Evolutionary conservation across 2,888 invertebrate genomes (phyloP), one percentile per base, ranked within the genome.

Genomic region (Agrochola macilenta): DNA sequence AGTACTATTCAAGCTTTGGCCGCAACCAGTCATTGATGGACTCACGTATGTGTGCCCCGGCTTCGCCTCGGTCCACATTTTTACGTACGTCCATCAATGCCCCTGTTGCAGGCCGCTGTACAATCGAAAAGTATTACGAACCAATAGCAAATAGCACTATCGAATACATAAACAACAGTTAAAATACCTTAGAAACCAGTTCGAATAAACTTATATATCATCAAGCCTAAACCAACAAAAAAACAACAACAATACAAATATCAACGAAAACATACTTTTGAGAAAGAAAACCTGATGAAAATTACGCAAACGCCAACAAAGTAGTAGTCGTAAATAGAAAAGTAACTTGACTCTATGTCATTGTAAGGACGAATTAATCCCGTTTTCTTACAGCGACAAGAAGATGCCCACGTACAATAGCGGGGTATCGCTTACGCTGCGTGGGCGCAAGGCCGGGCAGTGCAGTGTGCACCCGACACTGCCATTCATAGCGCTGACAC

Each of bases 361-460:
- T 84, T 84, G 69, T 52, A 73, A 82, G 68, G 74, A 72, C 74
- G 65, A 71, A 30, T 60, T 63, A 66, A 82, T 86, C 83, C 74
- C 66, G 79, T 88, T 79, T 81, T 46, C 63, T 69, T 69, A 68
- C 12, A 71, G 26, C 46, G 58, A 57, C 60, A 23, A 60, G 70
- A 65, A 73, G 77, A 78, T 64, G 65, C 79, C 85, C 78, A 82
- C 88, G 81, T 75, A 81, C 71, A 82, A 78, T 79, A 78, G 82
- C 76, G 77, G 73, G 74, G 84, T 86, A 76, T 88, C 82, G 75
- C 39, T 74, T 83, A 68, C 70, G 72, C 52, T 81, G 89, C 85
- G 90, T 91, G 69, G 91, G 90, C 81, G 87, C 91, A 91, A 91
- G 90, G 91, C 78, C 91, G 86, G 87, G 87, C 82, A 88, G 83